Evolutionary conservation across 2,888 invertebrate species (phyloP).

Genomic region (Aporophyla nigra): DNA sequence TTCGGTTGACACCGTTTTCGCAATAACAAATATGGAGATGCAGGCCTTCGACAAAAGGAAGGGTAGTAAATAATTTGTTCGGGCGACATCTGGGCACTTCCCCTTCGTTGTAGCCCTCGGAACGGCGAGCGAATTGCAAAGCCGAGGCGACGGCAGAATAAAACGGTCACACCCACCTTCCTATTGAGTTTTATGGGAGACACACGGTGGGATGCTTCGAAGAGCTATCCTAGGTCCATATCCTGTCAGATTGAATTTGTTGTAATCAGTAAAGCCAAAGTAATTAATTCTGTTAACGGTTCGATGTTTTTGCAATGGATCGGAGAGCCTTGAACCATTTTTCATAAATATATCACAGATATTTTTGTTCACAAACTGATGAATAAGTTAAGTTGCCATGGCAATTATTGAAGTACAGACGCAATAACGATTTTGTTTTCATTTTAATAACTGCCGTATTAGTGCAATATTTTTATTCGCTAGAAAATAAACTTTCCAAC

Average conservation of each 20-base stretch:
- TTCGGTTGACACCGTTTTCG: conserved; percentile 68
- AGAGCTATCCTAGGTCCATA: conserved; percentile 31
- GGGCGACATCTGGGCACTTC: conserved; percentile 88
- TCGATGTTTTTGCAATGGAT: neutral
- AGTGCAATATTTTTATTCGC: neutral
- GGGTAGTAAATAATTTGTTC: conserved; percentile 89
- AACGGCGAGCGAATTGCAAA: conserved; percentile 75
- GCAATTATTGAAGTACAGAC: neutral
- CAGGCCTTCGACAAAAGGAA: conserved; percentile 81
- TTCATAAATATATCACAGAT: neutral
- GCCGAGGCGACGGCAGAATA: conserved; percentile 79
- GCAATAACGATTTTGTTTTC: too few relatives aligned
- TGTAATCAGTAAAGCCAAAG: neutral
- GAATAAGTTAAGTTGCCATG: neutral
- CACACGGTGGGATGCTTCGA: conserved; percentile 62
- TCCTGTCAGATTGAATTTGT: neutral
- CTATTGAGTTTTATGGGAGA: conserved; percentile 79
- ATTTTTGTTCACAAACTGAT: neutral
- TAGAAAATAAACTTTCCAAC: neutral
- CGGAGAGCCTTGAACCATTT: neutral
- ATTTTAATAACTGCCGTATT: neutral
- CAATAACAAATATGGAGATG: conserved; percentile 80
- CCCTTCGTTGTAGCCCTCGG: conserved; percentile 84
- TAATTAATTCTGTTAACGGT: neutral
- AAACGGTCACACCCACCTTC: conserved; percentile 85